Conservation (phyloP, 2,888 invertebrate genomes). For the Agrochola lychnidis region DNA sequence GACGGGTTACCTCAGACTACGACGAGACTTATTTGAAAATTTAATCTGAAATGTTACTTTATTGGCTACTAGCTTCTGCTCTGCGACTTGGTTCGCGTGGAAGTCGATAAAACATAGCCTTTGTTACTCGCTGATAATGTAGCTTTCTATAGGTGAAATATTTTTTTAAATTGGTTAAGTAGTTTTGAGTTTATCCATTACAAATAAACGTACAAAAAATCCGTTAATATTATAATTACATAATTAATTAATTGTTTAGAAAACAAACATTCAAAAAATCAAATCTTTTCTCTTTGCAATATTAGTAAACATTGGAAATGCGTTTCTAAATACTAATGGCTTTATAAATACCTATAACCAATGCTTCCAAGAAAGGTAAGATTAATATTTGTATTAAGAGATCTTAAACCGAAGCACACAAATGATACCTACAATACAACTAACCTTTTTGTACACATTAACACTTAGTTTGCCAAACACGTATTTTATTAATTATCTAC, state of each 20-base stretch:
- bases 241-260: too few relatives aligned
- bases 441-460: slow-evolving; percentile 39
- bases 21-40: background rate
- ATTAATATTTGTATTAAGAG: slow-evolving; percentile 1
- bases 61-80: background rate
- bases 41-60: background rate
- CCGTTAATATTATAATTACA: too few relatives aligned
- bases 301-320: background rate
- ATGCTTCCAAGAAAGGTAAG: background rate
- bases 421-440: slow-evolving; percentile 16
- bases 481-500: slow-evolving; percentile 59
- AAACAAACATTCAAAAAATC: too few relatives aligned
- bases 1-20: background rate
- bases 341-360: background rate
- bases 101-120: too few relatives aligned
- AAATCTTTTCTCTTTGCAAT: too few relatives aligned
- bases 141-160: too few relatives aligned
- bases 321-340: too few relatives aligned
- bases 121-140: too few relatives aligned
- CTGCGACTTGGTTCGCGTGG: too few relatives aligned
- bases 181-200: too few relatives aligned
- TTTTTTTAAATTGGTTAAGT: too few relatives aligned
- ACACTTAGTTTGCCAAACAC: slow-evolving; percentile 47
- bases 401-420: slow-evolving; percentile 21
- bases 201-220: too few relatives aligned